Evolutionary conservation across 2,113 vertebrate genomes (phyloP).

Genomic region (Dipodomys merriami): DNA sequence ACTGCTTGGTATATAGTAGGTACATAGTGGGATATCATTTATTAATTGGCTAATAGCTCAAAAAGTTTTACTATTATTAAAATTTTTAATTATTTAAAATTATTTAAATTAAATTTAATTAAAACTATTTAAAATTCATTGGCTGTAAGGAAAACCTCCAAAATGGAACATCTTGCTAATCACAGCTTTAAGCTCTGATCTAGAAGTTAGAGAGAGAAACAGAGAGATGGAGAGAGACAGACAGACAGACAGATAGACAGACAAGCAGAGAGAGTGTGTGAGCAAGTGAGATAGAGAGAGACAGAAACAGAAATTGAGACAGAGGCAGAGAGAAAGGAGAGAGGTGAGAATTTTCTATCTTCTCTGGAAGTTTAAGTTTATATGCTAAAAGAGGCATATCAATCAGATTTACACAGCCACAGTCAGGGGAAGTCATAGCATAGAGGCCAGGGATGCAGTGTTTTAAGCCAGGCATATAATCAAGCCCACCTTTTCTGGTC

Average conservation of each 20-base stretch:
- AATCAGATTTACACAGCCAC: not conserved
- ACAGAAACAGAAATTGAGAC: too few relatives aligned
- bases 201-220: not conserved
- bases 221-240: not conserved
- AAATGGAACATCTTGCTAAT: not conserved
- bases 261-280: not conserved
- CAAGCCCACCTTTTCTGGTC: not conserved
- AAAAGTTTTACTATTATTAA: constrained; percentile 30
- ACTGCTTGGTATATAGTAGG: not conserved
- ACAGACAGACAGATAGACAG: too few relatives aligned
- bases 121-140: not conserved
- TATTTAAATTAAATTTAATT: too few relatives aligned
- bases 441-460: not conserved
- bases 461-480: not conserved
- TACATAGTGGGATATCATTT: not conserved
- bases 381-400: not conserved
- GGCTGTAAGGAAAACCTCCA: not conserved
- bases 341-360: constrained; percentile 5
- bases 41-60: constrained; percentile 13
- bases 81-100: not conserved
- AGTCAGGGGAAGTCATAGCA: not conserved
- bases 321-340: not conserved
- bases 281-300: too few relatives aligned
- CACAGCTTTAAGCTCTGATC: not conserved
- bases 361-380: constrained; percentile 2